phyloP scores from a whole-genome alignment of 1,140 invertebrate genomes.

The Helicorthomorpha holstii region DNA sequence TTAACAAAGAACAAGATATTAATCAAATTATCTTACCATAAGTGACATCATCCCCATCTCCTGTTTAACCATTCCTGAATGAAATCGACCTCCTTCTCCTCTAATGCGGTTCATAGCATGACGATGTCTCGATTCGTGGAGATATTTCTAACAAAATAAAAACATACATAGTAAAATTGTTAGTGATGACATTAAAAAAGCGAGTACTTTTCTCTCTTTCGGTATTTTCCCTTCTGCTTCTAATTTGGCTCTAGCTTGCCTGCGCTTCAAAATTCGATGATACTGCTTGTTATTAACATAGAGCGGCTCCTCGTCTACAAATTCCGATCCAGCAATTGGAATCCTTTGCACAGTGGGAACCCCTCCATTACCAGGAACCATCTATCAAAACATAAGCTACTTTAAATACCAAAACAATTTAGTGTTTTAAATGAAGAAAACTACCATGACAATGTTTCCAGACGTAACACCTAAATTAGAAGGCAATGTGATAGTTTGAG shows the following conservation, averaged over 20 bases:
- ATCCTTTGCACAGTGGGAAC: constrained; percentile 41
- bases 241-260: constrained; percentile 75
- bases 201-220: constrained; percentile 70
- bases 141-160: constrained; percentile 62
- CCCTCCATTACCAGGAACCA: constrained; percentile 42
- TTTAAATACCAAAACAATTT: background rate
- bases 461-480: constrained; percentile 32
- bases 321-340: constrained; percentile 41
- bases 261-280: constrained; percentile 71
- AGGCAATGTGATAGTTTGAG: constrained; percentile 28
- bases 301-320: constrained; percentile 78
- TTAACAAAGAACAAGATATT: too few species aligned
- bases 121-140: constrained; percentile 93
- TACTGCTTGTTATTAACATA: constrained; percentile 99
- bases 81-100: constrained; percentile 90
- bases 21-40: too few species aligned
- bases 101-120: constrained; percentile 96
- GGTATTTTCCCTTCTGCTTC: constrained; percentile 88
- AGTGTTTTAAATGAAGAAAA: background rate
- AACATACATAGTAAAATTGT: background rate
- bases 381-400: too few species aligned
- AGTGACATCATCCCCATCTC: too few species aligned
- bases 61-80: constrained; percentile 32
- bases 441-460: constrained; percentile 40
- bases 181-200: background rate